Base-by-base conservation (phyloP, 2,888 invertebrate species). In the Diarsia brunnea region DNA sequence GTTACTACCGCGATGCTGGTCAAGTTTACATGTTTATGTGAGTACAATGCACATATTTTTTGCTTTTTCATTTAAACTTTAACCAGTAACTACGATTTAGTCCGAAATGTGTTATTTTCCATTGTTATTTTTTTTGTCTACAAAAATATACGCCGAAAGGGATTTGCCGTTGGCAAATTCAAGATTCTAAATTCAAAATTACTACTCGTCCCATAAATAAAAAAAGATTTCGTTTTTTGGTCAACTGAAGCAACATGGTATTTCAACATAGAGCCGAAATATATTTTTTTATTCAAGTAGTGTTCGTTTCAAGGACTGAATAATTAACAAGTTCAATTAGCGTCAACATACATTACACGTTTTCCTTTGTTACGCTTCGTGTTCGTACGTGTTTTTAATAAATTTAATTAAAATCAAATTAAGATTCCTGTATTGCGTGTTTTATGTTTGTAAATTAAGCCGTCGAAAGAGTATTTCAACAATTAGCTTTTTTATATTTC, bases 1-100 rank as follows among this genome's bases (percentile, higher is more conserved):
- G 85, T 91, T 27, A 90, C 91, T 31, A 88, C 91, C 49, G 87
- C 88, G 81, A 92, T 89, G 90, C 74, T 93, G 89, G 88, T 86
- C 87, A 95, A 95, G 87, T 79, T 95, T 55, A 86, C 94, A 78
- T 96, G 93, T 95, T 92, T 96, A 92, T 91, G 96, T 96, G 85
- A 96, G 96, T 96, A 91, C 71, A 82, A 70, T 63, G 76, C 75
- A 47, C 24, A 75, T 64, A 75, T 82, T 76, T 74, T 79, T 79
- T 65, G 38, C 14, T 49, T 16, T 43, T 63, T 66, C 12, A 49
- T 5, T 60, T n/a, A 38, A 68, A 70, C 65, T 71, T 21, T 1
- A 49, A 12, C 16, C 3, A 12, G 16, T 55, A 14, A 27, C 11
- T 38, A 76, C 21, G 14, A 55, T 10, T 69, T 65, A 43, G 19